Percentiles rank a stretch among this genome's conserved stretches.
phyloP scores from a whole-genome alignment of 2,888 invertebrate genomes.

The Pandemis corylana region DNA sequence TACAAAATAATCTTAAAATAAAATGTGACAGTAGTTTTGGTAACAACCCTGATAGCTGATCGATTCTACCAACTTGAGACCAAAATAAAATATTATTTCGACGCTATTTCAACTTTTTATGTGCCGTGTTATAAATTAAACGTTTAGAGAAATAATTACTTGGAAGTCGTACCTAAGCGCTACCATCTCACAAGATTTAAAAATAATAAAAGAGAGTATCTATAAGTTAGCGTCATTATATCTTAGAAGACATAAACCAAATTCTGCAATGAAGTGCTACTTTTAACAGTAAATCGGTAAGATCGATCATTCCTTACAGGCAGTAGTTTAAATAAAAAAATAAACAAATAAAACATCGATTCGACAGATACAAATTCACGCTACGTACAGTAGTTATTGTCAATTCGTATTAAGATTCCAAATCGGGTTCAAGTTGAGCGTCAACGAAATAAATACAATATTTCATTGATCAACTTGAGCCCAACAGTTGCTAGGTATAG shows the following conservation, averaged over 20 bases:
- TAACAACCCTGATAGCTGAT: slow-evolving; percentile 28
- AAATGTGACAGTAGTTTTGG: slow-evolving; percentile 46
- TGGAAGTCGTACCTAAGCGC: too few relatives aligned
- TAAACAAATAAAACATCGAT: not conserved
- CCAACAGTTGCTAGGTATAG: too few relatives aligned
- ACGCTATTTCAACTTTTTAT: too few relatives aligned
- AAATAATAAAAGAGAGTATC: too few relatives aligned
- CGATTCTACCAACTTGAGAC: slow-evolving; percentile 9
- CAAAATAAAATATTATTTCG: too few relatives aligned
- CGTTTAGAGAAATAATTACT: not conserved
- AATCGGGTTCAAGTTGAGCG: not conserved
- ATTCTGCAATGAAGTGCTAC: too few relatives aligned
- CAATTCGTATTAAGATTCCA: slow-evolving; percentile 8
- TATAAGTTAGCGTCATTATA: too few relatives aligned
- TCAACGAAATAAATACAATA: not conserved
- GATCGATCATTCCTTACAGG: not conserved
- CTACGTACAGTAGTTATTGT: slow-evolving; percentile 30
- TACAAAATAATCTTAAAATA: slow-evolving; percentile 21
- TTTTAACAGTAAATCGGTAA: not conserved
- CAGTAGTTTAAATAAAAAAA: slow-evolving; percentile 8
- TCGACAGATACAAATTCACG: slow-evolving; percentile 6
- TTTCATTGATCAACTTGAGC: not conserved
- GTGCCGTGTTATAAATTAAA: too few relatives aligned
- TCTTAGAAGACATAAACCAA: too few relatives aligned
- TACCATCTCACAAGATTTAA: too few relatives aligned